Conservation (phyloP, 2,888 invertebrate genomes). For the Metacarcinus magister region DNA sequence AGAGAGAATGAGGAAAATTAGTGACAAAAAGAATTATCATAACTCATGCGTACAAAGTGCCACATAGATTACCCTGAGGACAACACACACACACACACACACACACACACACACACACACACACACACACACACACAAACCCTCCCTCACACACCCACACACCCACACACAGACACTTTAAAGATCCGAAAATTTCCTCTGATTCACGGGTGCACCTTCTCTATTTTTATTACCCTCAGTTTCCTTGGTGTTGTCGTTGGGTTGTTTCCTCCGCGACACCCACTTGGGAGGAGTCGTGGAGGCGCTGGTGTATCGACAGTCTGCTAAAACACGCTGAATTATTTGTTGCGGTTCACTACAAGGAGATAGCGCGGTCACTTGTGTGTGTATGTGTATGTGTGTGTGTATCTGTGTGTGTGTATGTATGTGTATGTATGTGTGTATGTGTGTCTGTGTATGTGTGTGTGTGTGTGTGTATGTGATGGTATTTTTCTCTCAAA, state of each 20-base stretch:
- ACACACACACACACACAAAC: too few species aligned
- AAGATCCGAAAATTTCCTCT: not conserved
- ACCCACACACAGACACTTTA: not conserved
- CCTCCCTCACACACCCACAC: not conserved
- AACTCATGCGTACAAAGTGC: slow-evolving; percentile 7
- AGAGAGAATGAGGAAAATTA: not conserved
- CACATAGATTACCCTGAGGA: too few species aligned
- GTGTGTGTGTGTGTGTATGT: too few species aligned
- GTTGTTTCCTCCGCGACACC: not conserved
- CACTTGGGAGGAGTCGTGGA: not conserved
- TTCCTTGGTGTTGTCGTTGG: not conserved
- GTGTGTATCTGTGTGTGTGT: too few species aligned
- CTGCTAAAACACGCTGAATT: not conserved
- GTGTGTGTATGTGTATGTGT: too few species aligned
- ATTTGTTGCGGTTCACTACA: not conserved
- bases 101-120: too few species aligned
- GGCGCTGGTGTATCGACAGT: not conserved
- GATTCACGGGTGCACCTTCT: not conserved
- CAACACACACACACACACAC: too few species aligned
- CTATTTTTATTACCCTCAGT: not conserved
- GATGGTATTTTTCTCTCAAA: too few species aligned
- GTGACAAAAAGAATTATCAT: not conserved
- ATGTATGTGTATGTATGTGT: too few species aligned
- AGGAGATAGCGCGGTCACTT: not conserved
- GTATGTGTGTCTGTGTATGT: too few species aligned